phyloP scores from a whole-genome alignment of 2,888 invertebrate genomes.

The Physocephala rufipes region DNA sequence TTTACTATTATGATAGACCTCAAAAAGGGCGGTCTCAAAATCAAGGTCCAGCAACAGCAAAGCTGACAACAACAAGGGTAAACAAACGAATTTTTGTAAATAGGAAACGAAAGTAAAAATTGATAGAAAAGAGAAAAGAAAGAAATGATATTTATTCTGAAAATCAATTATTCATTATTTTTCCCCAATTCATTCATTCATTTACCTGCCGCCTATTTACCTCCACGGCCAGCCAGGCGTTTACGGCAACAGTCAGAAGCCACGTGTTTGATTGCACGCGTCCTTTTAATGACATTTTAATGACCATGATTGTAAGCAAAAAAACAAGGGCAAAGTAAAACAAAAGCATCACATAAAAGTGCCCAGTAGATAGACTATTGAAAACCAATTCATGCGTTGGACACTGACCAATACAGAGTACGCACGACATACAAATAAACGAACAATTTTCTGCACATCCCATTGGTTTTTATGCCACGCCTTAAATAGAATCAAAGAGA shows the following conservation, averaged over 20 bases:
- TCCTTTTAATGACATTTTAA: no score
- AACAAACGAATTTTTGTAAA: neutral
- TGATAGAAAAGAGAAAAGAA: neutral
- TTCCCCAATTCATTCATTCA: constrained; percentile 8
- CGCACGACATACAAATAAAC: constrained; percentile 34
- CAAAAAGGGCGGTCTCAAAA: no score
- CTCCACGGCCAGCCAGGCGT: no score
- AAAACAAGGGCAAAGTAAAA: neutral
- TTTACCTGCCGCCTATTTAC: constrained; percentile 32
- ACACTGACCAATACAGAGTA: constrained; percentile 20
- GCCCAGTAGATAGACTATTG: constrained; percentile 22
- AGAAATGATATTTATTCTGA: neutral
- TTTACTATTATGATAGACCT: constrained; percentile 42
- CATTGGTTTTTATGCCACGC: neutral
- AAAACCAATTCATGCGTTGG: constrained; percentile 30
- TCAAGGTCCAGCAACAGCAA: neutral
- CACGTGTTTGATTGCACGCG: constrained; percentile 64
- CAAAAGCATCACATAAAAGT: constrained; percentile 13
- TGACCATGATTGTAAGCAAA: constrained; percentile 51
- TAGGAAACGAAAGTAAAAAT: constrained; percentile 19
- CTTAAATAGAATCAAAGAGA: neutral
- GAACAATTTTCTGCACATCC: constrained; percentile 25
- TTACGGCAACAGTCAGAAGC: no score
- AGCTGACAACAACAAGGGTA: no score
- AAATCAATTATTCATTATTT: neutral